Percentiles rank a stretch among this genome's conserved stretches.
phyloP scores from a whole-genome alignment of 2,888 invertebrate genomes.

The Metalampra italica region DNA sequence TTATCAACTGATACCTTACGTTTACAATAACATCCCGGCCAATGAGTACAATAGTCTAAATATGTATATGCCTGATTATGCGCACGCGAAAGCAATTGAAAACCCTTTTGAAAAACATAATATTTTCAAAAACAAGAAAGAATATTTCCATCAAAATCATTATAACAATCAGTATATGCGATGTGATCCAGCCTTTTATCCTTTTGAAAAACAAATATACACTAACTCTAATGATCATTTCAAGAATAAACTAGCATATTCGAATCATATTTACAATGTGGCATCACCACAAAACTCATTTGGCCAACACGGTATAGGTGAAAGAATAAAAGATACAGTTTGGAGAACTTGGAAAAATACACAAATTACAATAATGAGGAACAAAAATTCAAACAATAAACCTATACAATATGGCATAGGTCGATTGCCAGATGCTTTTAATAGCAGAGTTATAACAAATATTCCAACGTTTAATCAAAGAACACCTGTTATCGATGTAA shows the following conservation, averaged over 20 bases:
- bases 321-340: constrained; percentile 9
- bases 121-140: too few relatives aligned
- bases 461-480: not conserved
- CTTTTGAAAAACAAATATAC: too few relatives aligned
- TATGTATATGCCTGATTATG: not conserved
- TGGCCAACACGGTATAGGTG: not conserved
- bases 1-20: not conserved
- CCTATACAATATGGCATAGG: not conserved
- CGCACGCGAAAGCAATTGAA: not conserved
- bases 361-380: constrained; percentile 9
- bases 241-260: not conserved
- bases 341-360: constrained; percentile 23
- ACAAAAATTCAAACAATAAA: not conserved
- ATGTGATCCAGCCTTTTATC: too few relatives aligned
- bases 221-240: too few relatives aligned
- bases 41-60: not conserved
- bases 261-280: not conserved
- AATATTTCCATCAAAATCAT: too few relatives aligned
- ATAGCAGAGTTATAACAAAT: not conserved
- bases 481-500: not conserved
- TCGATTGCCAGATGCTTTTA: not conserved
- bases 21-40: not conserved
- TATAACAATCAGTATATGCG: too few relatives aligned
- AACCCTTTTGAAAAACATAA: too few relatives aligned
- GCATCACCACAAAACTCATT: not conserved